A percentile compares a stretch with the other conserved stretches of the same genome.
These are phyloP conservation scores for Vollenhovia emeryi DNA, from an alignment of 1,140 invertebrate species.

Conservation along the genomic window DNA sequence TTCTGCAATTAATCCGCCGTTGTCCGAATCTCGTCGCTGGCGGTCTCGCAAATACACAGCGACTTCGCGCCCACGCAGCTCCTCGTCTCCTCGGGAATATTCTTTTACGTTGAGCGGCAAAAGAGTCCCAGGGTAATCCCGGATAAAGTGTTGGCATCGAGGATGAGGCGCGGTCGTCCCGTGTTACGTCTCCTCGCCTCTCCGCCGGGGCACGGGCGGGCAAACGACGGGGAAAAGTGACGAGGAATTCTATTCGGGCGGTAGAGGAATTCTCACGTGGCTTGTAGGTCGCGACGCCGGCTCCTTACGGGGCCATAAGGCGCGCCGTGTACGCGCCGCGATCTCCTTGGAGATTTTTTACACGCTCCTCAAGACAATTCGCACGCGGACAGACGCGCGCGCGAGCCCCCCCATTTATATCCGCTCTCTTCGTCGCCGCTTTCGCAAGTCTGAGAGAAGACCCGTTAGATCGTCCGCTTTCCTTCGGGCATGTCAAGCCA, in stretches of 20 bases:
- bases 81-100: constrained; percentile 42
- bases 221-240: constrained; percentile 1
- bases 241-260: background rate
- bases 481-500: background rate
- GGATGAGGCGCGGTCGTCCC: constrained; percentile 34
- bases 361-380: constrained; percentile 10
- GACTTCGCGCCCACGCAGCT: background rate
- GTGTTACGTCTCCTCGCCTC: constrained; percentile 33
- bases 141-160: constrained; percentile 38
- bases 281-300: constrained; percentile 51
- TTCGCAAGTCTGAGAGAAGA: background rate
- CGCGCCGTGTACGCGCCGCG: constrained; percentile 18
- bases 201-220: background rate
- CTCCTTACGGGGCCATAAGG: constrained; percentile 47
- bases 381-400: background rate
- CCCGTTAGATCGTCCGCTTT: background rate
- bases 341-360: background rate
- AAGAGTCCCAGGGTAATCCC: constrained; percentile 36
- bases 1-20: constrained; percentile 51
- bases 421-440: constrained; percentile 3
- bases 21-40: constrained; percentile 32
- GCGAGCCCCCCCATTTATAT: constrained; percentile 23
- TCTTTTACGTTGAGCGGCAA: constrained; percentile 3
- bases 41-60: constrained; percentile 18
- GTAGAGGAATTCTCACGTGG: constrained; percentile 64